Conservation (phyloP, 2,797 vertebrate species). For the Melanotaenia pygmaea region DNA sequence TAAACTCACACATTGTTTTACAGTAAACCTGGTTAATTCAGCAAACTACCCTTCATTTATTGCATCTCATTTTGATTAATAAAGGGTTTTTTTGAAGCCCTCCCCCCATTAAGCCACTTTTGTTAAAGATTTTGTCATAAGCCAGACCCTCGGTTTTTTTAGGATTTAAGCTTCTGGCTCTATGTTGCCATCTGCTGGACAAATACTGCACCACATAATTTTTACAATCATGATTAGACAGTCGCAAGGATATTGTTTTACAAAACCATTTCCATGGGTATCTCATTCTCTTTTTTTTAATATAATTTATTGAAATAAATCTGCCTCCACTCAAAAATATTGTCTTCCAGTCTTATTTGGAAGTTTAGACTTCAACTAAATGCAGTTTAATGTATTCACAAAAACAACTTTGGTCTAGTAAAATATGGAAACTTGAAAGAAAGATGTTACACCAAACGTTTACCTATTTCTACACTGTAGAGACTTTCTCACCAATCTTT, state of each 20-base stretch:
- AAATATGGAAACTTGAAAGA: not conserved
- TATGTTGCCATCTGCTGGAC: conserved; percentile 42
- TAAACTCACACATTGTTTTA: not conserved
- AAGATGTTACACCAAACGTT: not conserved
- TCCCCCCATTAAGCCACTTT: not conserved
- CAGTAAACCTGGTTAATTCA: not conserved
- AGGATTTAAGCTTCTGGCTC: not conserved
- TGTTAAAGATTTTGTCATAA: not conserved
- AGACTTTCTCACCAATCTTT: not conserved
- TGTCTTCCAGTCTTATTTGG: not conserved
- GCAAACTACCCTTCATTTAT: not conserved
- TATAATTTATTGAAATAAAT: not conserved
- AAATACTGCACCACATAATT: not conserved
- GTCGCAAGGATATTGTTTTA: not conserved
- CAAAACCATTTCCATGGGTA: not conserved
- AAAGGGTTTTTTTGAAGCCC: not conserved
- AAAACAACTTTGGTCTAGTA: not conserved
- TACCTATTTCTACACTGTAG: not conserved
- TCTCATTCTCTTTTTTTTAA: not conserved
- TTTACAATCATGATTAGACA: not conserved
- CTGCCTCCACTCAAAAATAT: not conserved
- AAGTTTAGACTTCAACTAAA: not conserved
- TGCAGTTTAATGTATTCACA: not conserved
- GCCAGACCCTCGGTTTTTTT: not conserved
- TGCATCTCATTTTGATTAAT: not conserved